These are phyloP conservation scores for Brachionus rubens DNA, from an alignment of 1,140 invertebrate genomes.

Conservation along the genomic window DNA sequence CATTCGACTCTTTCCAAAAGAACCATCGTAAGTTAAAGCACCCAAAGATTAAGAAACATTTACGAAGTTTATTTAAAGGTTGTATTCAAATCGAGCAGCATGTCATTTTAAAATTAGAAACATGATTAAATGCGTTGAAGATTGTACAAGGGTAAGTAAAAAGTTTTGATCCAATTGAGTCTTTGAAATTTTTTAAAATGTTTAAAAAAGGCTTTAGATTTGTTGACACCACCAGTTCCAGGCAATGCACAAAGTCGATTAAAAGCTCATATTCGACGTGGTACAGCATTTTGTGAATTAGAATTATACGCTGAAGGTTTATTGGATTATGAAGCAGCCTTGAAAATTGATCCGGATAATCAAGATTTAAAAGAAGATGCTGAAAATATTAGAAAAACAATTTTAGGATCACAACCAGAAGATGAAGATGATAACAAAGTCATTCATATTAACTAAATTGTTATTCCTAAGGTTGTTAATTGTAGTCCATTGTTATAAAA, in stretches of 20 bases:
- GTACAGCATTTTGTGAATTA: slow-evolving; percentile 69
- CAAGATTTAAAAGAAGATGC: slow-evolving; percentile 61
- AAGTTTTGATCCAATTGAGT: neutral
- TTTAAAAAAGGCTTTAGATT: slow-evolving; percentile 67
- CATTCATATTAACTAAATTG: neutral
- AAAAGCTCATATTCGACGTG: slow-evolving; percentile 69
- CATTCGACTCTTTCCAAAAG: slow-evolving; percentile 71
- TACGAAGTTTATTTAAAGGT: slow-evolving; percentile 54
- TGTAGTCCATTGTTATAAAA: too few species aligned
- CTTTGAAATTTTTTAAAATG: neutral
- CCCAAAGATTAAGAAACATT: neutral
- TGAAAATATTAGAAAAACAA: slow-evolving; percentile 56
- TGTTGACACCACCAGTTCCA: slow-evolving; percentile 69
- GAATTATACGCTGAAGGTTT: slow-evolving; percentile 71
- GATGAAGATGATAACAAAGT: neutral
- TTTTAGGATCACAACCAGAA: slow-evolving; percentile 50
- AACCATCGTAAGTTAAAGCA: slow-evolving; percentile 63
- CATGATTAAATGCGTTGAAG: slow-evolving; percentile 69
- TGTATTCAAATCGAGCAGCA: slow-evolving; percentile 72
- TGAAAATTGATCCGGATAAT: slow-evolving; percentile 66
- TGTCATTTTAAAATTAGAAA: slow-evolving; percentile 73
- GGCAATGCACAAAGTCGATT: slow-evolving; percentile 70
- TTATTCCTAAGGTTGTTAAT: too few species aligned
- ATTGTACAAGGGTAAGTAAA: slow-evolving; percentile 64
- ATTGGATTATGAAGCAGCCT: slow-evolving; percentile 70